phyloP scores from a whole-genome alignment of 2,888 invertebrate species.

The Allophyes oxyacanthae region DNA sequence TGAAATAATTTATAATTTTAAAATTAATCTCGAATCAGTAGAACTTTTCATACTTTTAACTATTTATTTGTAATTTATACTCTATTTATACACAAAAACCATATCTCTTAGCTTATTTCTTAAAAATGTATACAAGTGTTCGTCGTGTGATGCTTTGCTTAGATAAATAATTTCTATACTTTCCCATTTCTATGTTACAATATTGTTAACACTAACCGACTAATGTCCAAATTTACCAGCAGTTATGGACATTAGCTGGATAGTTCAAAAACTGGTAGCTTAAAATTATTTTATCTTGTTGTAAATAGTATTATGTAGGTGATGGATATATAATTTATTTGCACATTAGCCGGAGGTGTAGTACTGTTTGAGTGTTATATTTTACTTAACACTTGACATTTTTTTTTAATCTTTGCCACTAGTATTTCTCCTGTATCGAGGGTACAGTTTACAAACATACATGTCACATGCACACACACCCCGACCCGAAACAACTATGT shows the following conservation, averaged over 20 bases:
- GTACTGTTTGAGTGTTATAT: slow-evolving; percentile 10
- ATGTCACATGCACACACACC: too few species aligned
- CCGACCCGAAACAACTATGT: too few species aligned
- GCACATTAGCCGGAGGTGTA: slow-evolving; percentile 45
- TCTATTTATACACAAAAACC: slow-evolving; percentile 10
- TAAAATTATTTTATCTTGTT: slow-evolving; percentile 25
- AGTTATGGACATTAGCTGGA: not conserved
- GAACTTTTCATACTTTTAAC: slow-evolving; percentile 1
- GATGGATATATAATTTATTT: slow-evolving; percentile 35
- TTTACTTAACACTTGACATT: slow-evolving; percentile 2
- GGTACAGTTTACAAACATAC: too few species aligned
- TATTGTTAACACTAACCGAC: slow-evolving; percentile 13
- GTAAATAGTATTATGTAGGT: slow-evolving; percentile 50
- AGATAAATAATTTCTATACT: slow-evolving; percentile 13
- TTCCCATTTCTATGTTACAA: slow-evolving; percentile 18
- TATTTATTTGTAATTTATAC: not conserved
- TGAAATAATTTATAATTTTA: slow-evolving; percentile 14
- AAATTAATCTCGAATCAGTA: slow-evolving; percentile 1
- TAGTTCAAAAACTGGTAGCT: slow-evolving; percentile 23
- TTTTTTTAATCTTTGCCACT: too few species aligned
- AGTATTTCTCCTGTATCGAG: too few species aligned
- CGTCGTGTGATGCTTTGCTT: slow-evolving; percentile 40
- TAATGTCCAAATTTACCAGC: not conserved
- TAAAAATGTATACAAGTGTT: slow-evolving; percentile 29
- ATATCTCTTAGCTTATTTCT: slow-evolving; percentile 24